Conservation (phyloP, 1,140 invertebrate species). For the Hyphantria cunea region DNA sequence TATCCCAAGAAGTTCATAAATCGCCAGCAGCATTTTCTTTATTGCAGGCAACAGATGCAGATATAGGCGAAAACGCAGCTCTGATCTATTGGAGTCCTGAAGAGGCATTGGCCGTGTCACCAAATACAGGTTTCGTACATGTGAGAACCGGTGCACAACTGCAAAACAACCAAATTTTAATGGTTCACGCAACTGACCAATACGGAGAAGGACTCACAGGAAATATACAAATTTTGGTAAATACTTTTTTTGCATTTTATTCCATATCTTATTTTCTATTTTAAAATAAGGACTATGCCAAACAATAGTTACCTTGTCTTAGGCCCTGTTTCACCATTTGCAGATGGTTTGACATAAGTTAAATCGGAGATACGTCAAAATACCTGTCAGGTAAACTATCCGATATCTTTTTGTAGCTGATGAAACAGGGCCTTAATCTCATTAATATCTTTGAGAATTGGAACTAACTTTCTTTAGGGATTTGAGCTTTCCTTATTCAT, state of each 20-base stretch:
- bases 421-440: too few relatives aligned
- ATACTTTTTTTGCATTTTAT: slow-evolving; percentile 12
- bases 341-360: too few relatives aligned
- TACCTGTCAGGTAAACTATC: too few relatives aligned
- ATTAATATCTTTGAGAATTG: too few relatives aligned
- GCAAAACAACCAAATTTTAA: slow-evolving; percentile 41
- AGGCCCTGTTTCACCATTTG: too few relatives aligned
- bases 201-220: slow-evolving; percentile 59
- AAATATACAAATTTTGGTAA: slow-evolving; percentile 59
- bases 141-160: slow-evolving; percentile 47
- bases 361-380: too few relatives aligned
- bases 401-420: too few relatives aligned
- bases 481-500: too few relatives aligned
- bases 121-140: slow-evolving; percentile 59
- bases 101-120: slow-evolving; percentile 53
- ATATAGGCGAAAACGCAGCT: slow-evolving; percentile 63
- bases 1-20: too few relatives aligned
- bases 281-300: not conserved
- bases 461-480: too few relatives aligned
- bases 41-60: slow-evolving; percentile 66
- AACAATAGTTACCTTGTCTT: too few relatives aligned
- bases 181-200: slow-evolving; percentile 55
- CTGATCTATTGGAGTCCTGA: slow-evolving; percentile 59
- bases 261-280: not conserved
- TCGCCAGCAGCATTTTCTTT: not conserved